Evolutionary conservation across 2,797 vertebrate genomes (phyloP), one percentile per base, ranked within the genome.

Genomic region (Vireo griseus): DNA sequence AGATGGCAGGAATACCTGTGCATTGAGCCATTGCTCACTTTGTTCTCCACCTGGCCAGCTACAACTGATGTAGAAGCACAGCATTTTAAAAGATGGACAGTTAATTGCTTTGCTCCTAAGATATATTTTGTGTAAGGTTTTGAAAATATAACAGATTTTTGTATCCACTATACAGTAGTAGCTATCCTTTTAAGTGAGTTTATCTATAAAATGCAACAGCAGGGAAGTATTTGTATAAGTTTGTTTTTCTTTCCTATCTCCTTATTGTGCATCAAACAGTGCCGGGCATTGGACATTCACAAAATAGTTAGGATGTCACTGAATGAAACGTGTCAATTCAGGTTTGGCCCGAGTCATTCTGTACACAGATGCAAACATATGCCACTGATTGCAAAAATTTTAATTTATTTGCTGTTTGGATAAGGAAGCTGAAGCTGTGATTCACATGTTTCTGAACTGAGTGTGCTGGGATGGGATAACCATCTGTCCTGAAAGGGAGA

Each of bases 291-390:
- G 55, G 73, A 13, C 26, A 9, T 83, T 87, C 44, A 72, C 45
- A n/a, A 39, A 55, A 25, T 54, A 50, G 48, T 89, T 77, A 63
- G 69, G 59, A 82, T 89, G 57, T 58, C 35, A 17, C 39, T 92
- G 92, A 58, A 71, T 75, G 51, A 77, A 93, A 89, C 59, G 14
- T 82, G 61, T 94, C 95, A 94, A 51, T 97, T 95, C 86, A 86
- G 81, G 91, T 96, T 97, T 97, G 90, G 91, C 89, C 80, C 33
- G 35, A 90, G 89, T 95, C 37, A 31, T 92, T 92, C 65, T 94
- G 91, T 73, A 93, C 93, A 95, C 91, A 97, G 95, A 96, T 96
- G 95, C 86, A 96, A 97, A 95, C 95, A 95, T 97, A 95, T 95
- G 95, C 93, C 79, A 31, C 54, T 95, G 91, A 96, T 95, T 86